Evolutionary conservation across 2,113 vertebrate genomes (phyloP).

Genomic region (Hippocampus comes): DNA sequence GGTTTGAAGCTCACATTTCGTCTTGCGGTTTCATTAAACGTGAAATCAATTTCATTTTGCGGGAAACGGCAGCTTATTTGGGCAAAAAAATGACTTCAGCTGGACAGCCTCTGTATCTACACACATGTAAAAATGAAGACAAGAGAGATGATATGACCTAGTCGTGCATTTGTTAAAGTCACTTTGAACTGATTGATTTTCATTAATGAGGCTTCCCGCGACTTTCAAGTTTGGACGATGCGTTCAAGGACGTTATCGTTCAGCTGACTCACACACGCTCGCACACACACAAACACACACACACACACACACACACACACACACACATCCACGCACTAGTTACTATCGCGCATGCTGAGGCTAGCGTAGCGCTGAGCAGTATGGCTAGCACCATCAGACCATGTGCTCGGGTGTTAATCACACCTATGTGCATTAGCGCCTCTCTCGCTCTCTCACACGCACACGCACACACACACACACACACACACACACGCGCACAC

Average conservation of each 20-base stretch:
- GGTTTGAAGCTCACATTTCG: not conserved
- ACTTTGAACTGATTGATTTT: slow-evolving; percentile 5
- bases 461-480: slow-evolving; percentile 1
- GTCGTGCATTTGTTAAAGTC: not conserved
- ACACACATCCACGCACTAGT: slow-evolving; percentile 1
- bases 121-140: not conserved
- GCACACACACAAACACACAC: not conserved
- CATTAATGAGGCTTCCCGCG: slow-evolving; percentile 4
- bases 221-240: slow-evolving; percentile 17
- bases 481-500: not conserved
- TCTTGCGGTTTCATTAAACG: not conserved
- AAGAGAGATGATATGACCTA: slow-evolving; percentile 2
- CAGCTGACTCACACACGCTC: not conserved
- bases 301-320: slow-evolving; percentile 2
- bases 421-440: slow-evolving; percentile 66
- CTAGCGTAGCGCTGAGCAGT: slow-evolving; percentile 34
- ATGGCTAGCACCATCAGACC: slow-evolving; percentile 49
- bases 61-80: not conserved
- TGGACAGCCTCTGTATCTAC: not conserved
- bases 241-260: slow-evolving; percentile 29
- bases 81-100: not conserved
- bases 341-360: slow-evolving; percentile 1
- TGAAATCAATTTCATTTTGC: not conserved
- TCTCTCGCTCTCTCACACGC: not conserved
- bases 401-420: slow-evolving; percentile 65